Conservation (phyloP, 2,797 vertebrate genomes). For the Podarcis lilfordi region DNA sequence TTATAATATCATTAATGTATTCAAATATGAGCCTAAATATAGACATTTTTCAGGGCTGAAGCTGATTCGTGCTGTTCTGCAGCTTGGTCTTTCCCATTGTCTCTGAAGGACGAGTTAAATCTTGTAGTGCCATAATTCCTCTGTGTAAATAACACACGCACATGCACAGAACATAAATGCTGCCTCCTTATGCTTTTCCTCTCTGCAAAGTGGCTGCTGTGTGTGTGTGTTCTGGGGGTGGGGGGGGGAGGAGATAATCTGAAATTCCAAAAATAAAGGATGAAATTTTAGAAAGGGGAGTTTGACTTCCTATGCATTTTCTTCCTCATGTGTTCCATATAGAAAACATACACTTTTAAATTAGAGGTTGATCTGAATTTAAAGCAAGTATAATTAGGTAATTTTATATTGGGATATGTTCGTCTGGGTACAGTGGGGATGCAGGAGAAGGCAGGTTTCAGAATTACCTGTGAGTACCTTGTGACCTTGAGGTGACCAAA, state of each 20-base stretch:
- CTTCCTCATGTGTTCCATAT: background rate
- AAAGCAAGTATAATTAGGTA: background rate
- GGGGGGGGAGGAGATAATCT: background rate
- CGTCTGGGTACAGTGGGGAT: background rate
- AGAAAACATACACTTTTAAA: background rate
- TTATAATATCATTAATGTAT: constrained; percentile 55
- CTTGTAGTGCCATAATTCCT: background rate
- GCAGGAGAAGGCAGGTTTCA: background rate
- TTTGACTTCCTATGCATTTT: background rate
- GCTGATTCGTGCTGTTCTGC: constrained; percentile 28
- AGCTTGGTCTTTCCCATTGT: constrained; percentile 26
- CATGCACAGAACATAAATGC: constrained; percentile 7
- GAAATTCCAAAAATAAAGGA: background rate
- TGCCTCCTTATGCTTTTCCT: constrained; percentile 3
- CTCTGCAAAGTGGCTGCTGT: background rate
- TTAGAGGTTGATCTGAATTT: background rate
- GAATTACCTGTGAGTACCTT: background rate
- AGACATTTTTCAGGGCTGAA: constrained; percentile 53
- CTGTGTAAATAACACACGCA: constrained; percentile 1
- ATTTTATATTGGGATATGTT: background rate
- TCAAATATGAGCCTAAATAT: constrained; percentile 50
- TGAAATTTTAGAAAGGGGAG: background rate
- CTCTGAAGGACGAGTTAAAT: constrained; percentile 7
- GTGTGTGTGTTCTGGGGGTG: no score
- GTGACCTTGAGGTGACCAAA: background rate